phyloP scores from a whole-genome alignment of 1,140 invertebrate species.

The Caenorhabditis tropicalis region DNA sequence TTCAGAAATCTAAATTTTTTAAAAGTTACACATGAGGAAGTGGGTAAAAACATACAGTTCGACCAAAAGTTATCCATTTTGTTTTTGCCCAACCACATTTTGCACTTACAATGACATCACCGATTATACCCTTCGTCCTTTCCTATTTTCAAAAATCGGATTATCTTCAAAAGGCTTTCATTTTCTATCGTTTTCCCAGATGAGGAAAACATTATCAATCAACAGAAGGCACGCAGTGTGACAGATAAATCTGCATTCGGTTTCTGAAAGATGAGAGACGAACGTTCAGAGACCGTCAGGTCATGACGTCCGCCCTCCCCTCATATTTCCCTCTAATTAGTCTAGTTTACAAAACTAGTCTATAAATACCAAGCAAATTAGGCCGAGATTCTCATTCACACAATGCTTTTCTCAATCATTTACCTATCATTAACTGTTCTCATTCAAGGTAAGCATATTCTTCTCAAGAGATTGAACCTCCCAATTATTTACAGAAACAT shows the following conservation, averaged over 20 bases:
- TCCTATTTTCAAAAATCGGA: not conserved
- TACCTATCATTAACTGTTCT: not conserved
- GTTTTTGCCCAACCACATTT: not conserved
- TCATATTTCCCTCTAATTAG: slow-evolving; percentile 41
- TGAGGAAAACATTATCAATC: slow-evolving; percentile 23
- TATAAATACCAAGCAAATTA: slow-evolving; percentile 42
- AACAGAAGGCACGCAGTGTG: not conserved
- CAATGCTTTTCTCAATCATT: not conserved
- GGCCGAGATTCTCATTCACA: slow-evolving; percentile 17
- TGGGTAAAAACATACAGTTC: no score
- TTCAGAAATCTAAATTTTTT: no score
- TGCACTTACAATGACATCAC: slow-evolving; percentile 5
- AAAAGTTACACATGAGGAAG: no score
- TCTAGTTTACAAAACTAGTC: slow-evolving; percentile 35
- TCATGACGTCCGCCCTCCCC: slow-evolving; percentile 33
- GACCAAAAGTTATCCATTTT: no score
- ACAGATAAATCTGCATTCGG: slow-evolving; percentile 27
- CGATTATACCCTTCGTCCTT: not conserved
- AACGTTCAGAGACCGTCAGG: slow-evolving; percentile 42
- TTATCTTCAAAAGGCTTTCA: not conserved
- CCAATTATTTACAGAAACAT: not conserved
- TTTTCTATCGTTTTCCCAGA: slow-evolving; percentile 15
- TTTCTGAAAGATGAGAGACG: slow-evolving; percentile 35
- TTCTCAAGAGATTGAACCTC: no score
- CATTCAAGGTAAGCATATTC: not conserved